These are phyloP conservation scores for Petrocephalus schoutedeni DNA, from an alignment of 2,797 vertebrate species.

Conservation along the genomic window DNA sequence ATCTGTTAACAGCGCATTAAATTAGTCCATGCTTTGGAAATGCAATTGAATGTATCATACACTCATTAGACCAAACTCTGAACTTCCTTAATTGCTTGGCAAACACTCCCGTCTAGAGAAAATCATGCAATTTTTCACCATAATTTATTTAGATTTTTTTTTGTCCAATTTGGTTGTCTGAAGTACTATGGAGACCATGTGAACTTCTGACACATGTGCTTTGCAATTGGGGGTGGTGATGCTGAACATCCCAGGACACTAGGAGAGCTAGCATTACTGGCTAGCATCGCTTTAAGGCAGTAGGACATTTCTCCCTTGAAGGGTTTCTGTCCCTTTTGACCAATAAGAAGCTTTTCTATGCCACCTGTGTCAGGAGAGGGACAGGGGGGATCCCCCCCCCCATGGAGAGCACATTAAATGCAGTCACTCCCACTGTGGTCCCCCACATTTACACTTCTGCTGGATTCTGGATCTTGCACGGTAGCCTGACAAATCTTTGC, in stretches of 20 bases:
- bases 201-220: not conserved
- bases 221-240: not conserved
- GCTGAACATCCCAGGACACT: not conserved
- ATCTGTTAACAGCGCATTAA: slow-evolving; percentile 1
- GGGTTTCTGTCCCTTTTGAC: not conserved
- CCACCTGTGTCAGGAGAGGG: not conserved
- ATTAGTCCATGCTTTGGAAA: not conserved
- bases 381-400: not conserved
- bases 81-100: not conserved
- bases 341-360: not conserved
- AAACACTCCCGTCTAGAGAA: not conserved
- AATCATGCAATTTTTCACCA: not conserved
- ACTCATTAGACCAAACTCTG: not conserved
- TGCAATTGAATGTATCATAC: not conserved
- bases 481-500: not conserved
- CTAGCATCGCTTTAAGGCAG: not conserved
- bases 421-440: not conserved
- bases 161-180: not conserved
- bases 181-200: not conserved
- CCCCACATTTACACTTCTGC: not conserved
- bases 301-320: not conserved
- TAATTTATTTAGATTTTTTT: not conserved
- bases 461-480: not conserved
- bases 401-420: not conserved
- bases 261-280: not conserved